Base-by-base conservation (phyloP, 2,797 vertebrate genomes). In the Microctenopoma stevenorrisi region DNA sequence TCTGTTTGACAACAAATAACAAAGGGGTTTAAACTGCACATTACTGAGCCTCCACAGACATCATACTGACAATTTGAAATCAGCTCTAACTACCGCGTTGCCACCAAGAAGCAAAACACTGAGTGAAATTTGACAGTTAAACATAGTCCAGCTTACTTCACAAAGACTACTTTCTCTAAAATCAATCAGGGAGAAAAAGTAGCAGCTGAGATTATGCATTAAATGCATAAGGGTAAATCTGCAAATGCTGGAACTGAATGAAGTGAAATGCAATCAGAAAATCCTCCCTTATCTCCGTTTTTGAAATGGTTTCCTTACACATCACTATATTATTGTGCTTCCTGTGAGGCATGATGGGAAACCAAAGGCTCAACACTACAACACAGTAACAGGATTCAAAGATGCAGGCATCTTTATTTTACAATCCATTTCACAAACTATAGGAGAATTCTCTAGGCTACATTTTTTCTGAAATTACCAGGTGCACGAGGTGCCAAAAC, bases 351-450 rank as follows among this genome's bases (percentile, higher is more conserved):
- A 15, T 56, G 43, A 76, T 61, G 74, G 46, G 55, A 72, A 64
- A 71, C 48, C 35, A 47, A 35, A 28, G 8, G 16, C 6, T 43
- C 4, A 14, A 48, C 0, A 15, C n/a, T 25, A 38, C 47, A 55
- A 38, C 9, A 13, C 37, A 56, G 46, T 25, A 56, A 68, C 11
- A 42, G 58, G 44, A 71, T 10, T 52, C 16, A 72, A 66, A 57
- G 16, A 62, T 43, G 13, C 25, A 63, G 2, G 18, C 14, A 22
- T 14, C 7, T 58, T 70, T 74, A 61, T 56, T 85, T 76, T 64
- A 65, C 58, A 72, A 67, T 62, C 75, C 59, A 53, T 68, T 73
- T 66, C 12, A 64, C 68, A 68, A 81, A 57, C 55, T 78, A 66
- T n/a, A n/a, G 16, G 33, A 72, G 55, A 70, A 64, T 37, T 26